Percentiles rank a stretch among this genome's conserved stretches.
Evolutionary conservation across 2,113 vertebrate species (phyloP).

Genomic region (Fukomys damarensis): DNA sequence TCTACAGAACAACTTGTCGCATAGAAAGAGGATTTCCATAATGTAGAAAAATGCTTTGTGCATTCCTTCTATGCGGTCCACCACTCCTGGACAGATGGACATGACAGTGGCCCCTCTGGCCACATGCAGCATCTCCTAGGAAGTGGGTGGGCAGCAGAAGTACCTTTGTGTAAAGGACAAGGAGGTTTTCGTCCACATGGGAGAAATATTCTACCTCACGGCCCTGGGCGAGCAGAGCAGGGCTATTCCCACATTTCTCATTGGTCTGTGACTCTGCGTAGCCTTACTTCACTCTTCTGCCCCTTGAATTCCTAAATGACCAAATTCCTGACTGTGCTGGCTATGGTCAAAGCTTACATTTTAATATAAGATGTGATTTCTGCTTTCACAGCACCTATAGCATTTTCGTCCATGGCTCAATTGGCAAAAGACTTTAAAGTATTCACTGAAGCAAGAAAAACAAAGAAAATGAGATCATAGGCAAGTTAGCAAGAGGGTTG

Average conservation of each 20-base stretch:
- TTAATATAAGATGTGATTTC: neutral
- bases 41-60: too few relatives aligned
- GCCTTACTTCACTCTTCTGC: neutral
- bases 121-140: neutral
- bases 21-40: neutral
- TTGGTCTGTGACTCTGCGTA: rapidly evolving
- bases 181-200: neutral
- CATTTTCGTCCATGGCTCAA: neutral
- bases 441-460: neutral
- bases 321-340: neutral
- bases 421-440: neutral
- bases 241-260: neutral
- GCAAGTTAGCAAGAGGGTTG: neutral
- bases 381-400: neutral
- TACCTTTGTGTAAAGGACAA: neutral
- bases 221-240: neutral
- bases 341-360: neutral
- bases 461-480: neutral
- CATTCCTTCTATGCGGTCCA: neutral
- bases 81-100: neutral
- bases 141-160: neutral
- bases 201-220: neutral
- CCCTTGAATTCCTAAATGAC: neutral
- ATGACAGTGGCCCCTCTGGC: neutral
- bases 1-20: neutral